phyloP scores from a whole-genome alignment of 2,888 invertebrate species.

The Thymelicus acteon region DNA sequence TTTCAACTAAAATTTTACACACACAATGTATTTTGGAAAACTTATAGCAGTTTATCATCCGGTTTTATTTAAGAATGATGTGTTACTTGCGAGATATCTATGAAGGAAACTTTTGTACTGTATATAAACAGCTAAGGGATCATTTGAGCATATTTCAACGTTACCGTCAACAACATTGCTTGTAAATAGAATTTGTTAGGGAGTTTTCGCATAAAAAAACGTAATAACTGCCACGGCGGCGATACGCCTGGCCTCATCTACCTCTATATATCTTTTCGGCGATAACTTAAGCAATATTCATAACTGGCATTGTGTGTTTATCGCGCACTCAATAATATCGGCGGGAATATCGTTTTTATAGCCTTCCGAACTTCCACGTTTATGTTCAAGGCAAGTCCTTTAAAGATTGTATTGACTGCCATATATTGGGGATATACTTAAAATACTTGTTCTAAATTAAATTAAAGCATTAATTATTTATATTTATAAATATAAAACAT shows the following conservation, averaged over 20 bases:
- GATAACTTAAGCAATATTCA: constrained; percentile 44
- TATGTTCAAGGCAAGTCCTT: too few species aligned
- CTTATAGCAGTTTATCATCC: too few species aligned
- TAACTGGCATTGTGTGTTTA: constrained; percentile 42
- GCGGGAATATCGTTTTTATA: constrained; percentile 27
- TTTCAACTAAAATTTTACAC: too few species aligned
- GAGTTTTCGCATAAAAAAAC: constrained; percentile 70
- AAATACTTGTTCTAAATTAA: too few species aligned
- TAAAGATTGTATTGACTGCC: too few species aligned
- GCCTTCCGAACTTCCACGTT: neutral
- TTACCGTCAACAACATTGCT: constrained; percentile 61
- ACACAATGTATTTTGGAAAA: too few species aligned
- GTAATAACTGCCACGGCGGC: constrained; percentile 71
- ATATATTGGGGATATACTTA: too few species aligned
- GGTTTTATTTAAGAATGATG: too few species aligned
- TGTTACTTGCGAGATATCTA: too few species aligned
- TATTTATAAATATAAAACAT: too few species aligned
- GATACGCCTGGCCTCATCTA: constrained; percentile 58
- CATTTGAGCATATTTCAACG: constrained; percentile 52
- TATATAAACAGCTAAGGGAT: constrained; percentile 13
- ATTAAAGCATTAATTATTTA: too few species aligned
- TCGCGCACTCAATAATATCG: constrained; percentile 40
- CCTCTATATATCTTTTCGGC: constrained; percentile 51
- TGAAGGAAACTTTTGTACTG: neutral
- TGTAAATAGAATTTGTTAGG: constrained; percentile 67